Percentiles rank a stretch among this genome's conserved stretches.
Evolutionary conservation across 2,888 invertebrate species (phyloP).

Genomic region (Dioctria linearis): DNA sequence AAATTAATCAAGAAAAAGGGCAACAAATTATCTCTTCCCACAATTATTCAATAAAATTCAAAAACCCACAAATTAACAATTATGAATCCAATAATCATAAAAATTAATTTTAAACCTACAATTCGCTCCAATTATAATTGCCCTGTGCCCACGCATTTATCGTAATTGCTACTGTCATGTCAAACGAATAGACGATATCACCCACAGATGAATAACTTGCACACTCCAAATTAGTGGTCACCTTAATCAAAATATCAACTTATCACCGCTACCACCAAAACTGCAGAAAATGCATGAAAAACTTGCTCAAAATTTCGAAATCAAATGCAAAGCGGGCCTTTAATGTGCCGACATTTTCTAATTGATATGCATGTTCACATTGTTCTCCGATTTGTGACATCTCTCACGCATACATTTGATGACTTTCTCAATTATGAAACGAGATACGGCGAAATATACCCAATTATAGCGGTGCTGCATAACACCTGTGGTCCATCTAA

Average conservation of each 20-base stretch:
- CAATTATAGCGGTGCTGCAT: constrained; percentile 11
- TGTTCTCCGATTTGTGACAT: constrained; percentile 33
- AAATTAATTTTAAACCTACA: no score
- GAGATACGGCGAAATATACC: neutral
- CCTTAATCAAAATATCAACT: no score
- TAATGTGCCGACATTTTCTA: constrained; percentile 42
- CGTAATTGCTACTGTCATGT: neutral
- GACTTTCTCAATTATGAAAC: constrained; percentile 20
- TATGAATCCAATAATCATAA: no score
- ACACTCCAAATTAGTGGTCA: no score
- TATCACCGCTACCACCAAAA: neutral
- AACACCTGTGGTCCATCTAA: constrained; percentile 2
- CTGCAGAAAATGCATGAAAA: neutral
- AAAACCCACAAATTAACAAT: no score
- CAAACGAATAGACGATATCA: neutral
- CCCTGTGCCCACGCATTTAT: neutral
- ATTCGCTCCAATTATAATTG: no score
- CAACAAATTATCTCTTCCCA: no score
- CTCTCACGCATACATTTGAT: constrained; percentile 30
- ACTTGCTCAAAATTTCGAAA: constrained; percentile 12
- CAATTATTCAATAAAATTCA: no score
- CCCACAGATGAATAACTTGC: no score
- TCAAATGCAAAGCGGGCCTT: constrained; percentile 21
- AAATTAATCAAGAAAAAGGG: no score
- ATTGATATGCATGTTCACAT: constrained; percentile 48